Base-by-base conservation (phyloP, 2,113 vertebrate species). In the Hippolais icterina region DNA sequence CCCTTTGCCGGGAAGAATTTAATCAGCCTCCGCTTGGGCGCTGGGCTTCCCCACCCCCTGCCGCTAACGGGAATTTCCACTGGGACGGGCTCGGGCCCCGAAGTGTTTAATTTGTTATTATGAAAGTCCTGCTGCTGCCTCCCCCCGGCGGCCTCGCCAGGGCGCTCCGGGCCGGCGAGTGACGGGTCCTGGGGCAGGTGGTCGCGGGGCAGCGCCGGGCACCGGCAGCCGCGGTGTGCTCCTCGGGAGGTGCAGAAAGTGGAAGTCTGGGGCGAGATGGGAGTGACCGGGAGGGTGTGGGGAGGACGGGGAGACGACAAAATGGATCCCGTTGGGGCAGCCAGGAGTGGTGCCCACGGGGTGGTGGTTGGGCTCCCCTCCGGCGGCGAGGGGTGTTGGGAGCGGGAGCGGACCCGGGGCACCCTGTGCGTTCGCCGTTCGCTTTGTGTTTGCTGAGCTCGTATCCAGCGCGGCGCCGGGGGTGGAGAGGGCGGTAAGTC, bases 1-100 rank as follows among this genome's bases (percentile, higher is more conserved):
- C 94, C 77, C 35, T 95, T 92, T 86, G 27, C 68, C 35, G 57
- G 86, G 70, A 91, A 93, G 90, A 96, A 91, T 96, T 96, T 94
- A 97, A 95, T 96, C 96, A 88, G 88, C 83, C 89, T 86, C 46
- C 64, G 86, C 77, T 44, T 61, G 92, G 50, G 27, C 24, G 47
- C 75, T 16, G 31, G 69, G 80, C 47, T 93, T 93, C 47, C 70
- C 71, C 89, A 82, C 71, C 90, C 90, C 63, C 68, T 77, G 71
- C 54, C 28, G 53, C 64, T 91, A 91, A 85, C 63, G 87, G 91
- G 87, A 88, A 94, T 97, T 96, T 96, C 93, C 91, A 94, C 14
- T 33, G 90, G 95, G 94, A 90, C 87, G 18, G 57, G 47, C 44
- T 71, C 18, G 29, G 57, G 57, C 59, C 74, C 31, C 87, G 20